These are phyloP conservation scores for Cotesia congregata DNA, from an alignment of 2,888 invertebrate genomes.

Conservation along the genomic window DNA sequence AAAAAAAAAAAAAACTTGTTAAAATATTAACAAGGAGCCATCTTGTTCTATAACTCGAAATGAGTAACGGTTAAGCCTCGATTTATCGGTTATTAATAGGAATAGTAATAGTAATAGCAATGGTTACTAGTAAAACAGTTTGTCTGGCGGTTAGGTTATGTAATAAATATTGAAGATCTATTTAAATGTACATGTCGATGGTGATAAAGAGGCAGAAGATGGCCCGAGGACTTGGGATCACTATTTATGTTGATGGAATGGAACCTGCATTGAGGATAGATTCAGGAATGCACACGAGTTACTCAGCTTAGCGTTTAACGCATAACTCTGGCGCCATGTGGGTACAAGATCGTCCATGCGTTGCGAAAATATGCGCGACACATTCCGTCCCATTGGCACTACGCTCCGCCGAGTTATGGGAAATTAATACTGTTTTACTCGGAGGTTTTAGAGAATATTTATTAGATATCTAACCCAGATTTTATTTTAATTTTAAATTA, in stretches of 20 bases:
- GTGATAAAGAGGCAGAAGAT: background rate
- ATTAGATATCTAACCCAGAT: too few species aligned
- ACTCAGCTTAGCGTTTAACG: slow-evolving; percentile 3
- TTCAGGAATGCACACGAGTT: background rate
- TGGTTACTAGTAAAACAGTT: too few species aligned
- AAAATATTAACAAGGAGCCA: too few species aligned
- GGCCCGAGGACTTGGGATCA: background rate
- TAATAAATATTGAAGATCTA: slow-evolving; percentile 1
- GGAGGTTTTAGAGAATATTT: too few species aligned
- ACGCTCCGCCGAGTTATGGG: slow-evolving; percentile 41
- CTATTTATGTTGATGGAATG: background rate
- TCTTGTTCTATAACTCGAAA: too few species aligned
- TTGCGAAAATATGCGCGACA: slow-evolving; percentile 67
- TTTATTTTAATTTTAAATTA: too few species aligned
- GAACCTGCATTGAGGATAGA: background rate
- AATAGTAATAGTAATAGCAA: background rate
- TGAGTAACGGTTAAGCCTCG: too few species aligned
- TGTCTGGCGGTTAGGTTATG: background rate
- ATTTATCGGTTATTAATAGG: background rate
- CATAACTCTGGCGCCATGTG: slow-evolving; percentile 53
- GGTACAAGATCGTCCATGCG: slow-evolving; percentile 58
- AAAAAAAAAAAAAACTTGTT: too few species aligned
- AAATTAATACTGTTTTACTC: background rate
- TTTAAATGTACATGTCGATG: background rate
- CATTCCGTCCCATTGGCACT: slow-evolving; percentile 57